Evolutionary conservation across 2,797 vertebrate genomes (phyloP).

Genomic region (Oreonectes daqikongensis): DNA sequence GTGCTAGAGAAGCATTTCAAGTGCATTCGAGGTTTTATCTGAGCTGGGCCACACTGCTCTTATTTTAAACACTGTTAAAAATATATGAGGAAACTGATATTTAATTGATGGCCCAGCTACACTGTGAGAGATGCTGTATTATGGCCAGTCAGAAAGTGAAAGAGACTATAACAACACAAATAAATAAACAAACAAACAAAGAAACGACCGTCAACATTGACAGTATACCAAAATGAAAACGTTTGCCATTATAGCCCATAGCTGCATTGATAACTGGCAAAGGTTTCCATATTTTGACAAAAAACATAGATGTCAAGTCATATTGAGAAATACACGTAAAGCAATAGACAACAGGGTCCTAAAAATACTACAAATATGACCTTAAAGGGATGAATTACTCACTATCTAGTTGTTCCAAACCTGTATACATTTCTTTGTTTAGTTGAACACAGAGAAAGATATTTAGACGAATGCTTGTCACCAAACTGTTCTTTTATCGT

Average conservation of each 20-base stretch:
- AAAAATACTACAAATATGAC: background rate
- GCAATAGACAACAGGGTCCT: background rate
- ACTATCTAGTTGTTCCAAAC: too few species aligned
- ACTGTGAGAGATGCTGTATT: constrained; percentile 1
- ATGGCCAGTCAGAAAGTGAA: background rate
- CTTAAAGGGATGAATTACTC: too few species aligned
- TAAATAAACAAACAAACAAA: too few species aligned
- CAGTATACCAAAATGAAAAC: background rate
- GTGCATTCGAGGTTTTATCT: constrained; percentile 9
- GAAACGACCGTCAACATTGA: background rate
- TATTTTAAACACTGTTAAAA: constrained; percentile 48
- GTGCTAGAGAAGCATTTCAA: constrained; percentile 3
- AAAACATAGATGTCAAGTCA: background rate
- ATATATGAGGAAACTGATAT: constrained; percentile 47
- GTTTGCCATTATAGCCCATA: background rate
- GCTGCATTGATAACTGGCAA: background rate
- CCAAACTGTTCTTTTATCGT: too few species aligned
- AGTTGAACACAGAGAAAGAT: too few species aligned
- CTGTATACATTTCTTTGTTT: too few species aligned
- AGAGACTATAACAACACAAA: background rate
- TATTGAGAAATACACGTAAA: background rate
- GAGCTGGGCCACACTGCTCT: constrained; percentile 6
- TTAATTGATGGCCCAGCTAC: constrained; percentile 43
- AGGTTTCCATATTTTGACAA: background rate
- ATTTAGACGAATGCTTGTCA: too few species aligned